A percentile compares a stretch with the other conserved stretches of the same genome.
Conservation (phyloP, 2,113 vertebrate species). For the Platysternon megacephalum region DNA sequence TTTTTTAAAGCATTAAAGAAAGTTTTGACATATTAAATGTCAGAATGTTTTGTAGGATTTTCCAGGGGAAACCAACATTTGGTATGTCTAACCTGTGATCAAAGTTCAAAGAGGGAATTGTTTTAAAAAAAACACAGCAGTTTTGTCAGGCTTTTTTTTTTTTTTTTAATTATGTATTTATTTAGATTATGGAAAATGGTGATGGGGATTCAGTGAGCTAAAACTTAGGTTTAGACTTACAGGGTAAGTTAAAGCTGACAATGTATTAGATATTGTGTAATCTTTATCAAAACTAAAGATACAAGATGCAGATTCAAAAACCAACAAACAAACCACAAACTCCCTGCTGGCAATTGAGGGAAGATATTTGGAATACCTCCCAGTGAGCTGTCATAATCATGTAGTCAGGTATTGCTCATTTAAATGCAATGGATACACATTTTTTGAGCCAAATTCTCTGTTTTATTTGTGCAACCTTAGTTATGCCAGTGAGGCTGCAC, state of each 20-base stretch:
- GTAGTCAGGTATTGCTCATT: neutral
- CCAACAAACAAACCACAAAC: neutral
- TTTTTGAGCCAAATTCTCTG: neutral
- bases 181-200: neutral
- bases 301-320: neutral
- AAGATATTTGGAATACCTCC: neutral
- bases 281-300: neutral
- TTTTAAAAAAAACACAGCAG: neutral
- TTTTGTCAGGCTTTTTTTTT: neutral
- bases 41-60: neutral
- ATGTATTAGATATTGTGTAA: neutral
- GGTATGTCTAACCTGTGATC: rapidly evolving
- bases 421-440: rapidly evolving
- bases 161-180: neutral
- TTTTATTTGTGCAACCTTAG: neutral
- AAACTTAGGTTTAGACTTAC: conserved; percentile 1
- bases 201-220: neutral
- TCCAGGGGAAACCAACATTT: neutral
- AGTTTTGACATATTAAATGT: neutral
- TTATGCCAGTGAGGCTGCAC: neutral
- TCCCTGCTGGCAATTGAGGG: neutral
- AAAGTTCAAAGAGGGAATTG: rapidly evolving
- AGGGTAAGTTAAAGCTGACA: neutral
- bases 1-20: neutral
- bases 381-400: neutral